These are phyloP conservation scores for Cygnus atratus DNA, from an alignment of 2,113 vertebrate genomes.

Conservation along the genomic window DNA sequence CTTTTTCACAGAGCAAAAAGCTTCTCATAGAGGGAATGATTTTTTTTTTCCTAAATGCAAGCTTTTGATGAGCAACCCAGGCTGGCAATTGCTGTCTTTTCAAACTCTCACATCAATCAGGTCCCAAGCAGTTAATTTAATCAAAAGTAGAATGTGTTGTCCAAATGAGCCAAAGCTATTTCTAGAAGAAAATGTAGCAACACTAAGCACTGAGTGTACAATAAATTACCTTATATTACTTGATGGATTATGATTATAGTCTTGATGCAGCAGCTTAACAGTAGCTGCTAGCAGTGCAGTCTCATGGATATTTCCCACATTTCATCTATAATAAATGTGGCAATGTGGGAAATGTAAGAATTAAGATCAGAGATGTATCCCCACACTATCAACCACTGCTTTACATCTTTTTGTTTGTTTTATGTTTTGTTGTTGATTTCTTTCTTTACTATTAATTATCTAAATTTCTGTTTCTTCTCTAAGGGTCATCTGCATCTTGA, in stretches of 20 bases:
- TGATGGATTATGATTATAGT: slow-evolving; percentile 61
- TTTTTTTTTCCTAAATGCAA: neutral
- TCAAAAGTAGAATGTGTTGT: slow-evolving; percentile 53
- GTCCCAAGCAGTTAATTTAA: slow-evolving; percentile 63
- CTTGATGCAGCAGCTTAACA: neutral
- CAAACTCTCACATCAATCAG: slow-evolving; percentile 14
- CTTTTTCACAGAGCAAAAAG: neutral
- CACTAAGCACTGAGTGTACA: slow-evolving; percentile 19
- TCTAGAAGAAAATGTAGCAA: slow-evolving; percentile 58
- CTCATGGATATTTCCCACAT: neutral
- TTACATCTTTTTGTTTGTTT: neutral
- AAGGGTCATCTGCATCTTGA: neutral
- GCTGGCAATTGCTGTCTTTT: slow-evolving; percentile 35
- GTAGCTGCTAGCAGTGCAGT: neutral
- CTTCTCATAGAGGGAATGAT: neutral
- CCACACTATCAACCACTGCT: neutral
- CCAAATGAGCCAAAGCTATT: slow-evolving; percentile 52
- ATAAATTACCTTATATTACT: slow-evolving; percentile 57
- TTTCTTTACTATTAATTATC: neutral
- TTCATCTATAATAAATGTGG: neutral
- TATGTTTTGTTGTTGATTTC: neutral
- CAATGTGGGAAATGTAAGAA: neutral
- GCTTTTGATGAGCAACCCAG: neutral
- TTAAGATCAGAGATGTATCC: neutral
- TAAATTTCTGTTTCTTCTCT: neutral